phyloP scores from a whole-genome alignment of 2,797 vertebrate species.

The Cetoscarus ocellatus region DNA sequence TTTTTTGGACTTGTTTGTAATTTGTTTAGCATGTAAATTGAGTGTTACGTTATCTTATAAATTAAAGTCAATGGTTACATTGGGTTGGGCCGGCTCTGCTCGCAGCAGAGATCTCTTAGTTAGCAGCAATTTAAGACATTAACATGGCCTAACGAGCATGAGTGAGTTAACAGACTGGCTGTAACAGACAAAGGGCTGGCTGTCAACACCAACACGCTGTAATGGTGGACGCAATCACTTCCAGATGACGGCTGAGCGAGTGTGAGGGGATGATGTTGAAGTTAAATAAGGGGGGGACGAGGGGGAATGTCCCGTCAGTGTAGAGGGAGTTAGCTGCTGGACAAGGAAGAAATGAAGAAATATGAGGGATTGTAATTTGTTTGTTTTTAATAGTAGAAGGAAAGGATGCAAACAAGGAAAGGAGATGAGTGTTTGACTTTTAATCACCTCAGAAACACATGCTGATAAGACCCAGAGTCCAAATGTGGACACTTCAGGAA shows the following conservation, averaged over 20 bases:
- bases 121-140: not conserved
- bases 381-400: not conserved
- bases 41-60: too few relatives aligned
- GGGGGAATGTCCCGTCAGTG: constrained; percentile 12
- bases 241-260: constrained; percentile 63
- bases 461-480: too few relatives aligned
- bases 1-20: too few relatives aligned
- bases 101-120: too few relatives aligned
- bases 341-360: not conserved
- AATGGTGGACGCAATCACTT: constrained; percentile 68
- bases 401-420: not conserved
- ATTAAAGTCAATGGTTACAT: too few relatives aligned
- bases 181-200: constrained; percentile 59
- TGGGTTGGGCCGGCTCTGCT: too few relatives aligned
- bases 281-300: constrained; percentile 8
- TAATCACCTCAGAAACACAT: too few relatives aligned
- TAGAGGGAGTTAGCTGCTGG: constrained; percentile 23
- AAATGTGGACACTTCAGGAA: too few relatives aligned
- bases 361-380: not conserved
- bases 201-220: constrained; percentile 66
- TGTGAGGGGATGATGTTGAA: constrained; percentile 1
- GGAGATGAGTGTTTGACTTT: not conserved
- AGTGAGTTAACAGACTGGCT: constrained; percentile 17
- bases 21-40: too few relatives aligned
- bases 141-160: not conserved